phyloP scores from a whole-genome alignment of 2,797 vertebrate species.

The Lateolabrax maculatus region DNA sequence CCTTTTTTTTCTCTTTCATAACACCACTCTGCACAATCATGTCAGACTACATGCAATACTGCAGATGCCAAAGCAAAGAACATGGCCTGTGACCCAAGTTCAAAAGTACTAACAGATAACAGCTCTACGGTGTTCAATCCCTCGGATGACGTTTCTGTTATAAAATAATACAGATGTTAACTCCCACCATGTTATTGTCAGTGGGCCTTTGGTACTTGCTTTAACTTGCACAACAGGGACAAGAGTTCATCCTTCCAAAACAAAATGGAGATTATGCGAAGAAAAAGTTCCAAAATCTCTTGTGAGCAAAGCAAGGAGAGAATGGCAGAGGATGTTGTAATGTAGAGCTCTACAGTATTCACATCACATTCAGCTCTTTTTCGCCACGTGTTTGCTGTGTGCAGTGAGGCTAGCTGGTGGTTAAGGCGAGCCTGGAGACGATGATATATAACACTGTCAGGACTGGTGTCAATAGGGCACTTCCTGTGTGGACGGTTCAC shows the following conservation, averaged over 20 bases:
- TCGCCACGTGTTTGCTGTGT: conserved; percentile 75
- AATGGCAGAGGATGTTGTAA: conserved; percentile 17
- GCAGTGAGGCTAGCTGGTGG: conserved; percentile 17
- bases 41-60: conserved; percentile 14
- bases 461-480: conserved; percentile 47
- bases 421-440: conserved; percentile 10
- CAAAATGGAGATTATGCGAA: conserved; percentile 34
- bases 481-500: conserved; percentile 38
- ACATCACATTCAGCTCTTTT: conserved; percentile 27
- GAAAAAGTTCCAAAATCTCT: conserved; percentile 31
- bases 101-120: conserved; percentile 58
- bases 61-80: conserved; percentile 46
- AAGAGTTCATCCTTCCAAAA: conserved; percentile 36
- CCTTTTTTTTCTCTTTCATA: conserved; percentile 32
- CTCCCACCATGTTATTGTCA: conserved; percentile 8
- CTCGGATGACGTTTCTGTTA: conserved; percentile 21
- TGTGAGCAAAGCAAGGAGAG: conserved; percentile 27
- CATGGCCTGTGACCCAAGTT: conserved; percentile 45
- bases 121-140: conserved; percentile 12
- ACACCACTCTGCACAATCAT: conserved; percentile 28
- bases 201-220: conserved; percentile 12
- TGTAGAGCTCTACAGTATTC: neutral
- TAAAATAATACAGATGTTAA: conserved; percentile 61
- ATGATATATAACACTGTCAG: conserved; percentile 56
- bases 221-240: conserved; percentile 25